Conservation (phyloP, 2,113 vertebrate genomes). For the Myotis yumanensis region DNA sequence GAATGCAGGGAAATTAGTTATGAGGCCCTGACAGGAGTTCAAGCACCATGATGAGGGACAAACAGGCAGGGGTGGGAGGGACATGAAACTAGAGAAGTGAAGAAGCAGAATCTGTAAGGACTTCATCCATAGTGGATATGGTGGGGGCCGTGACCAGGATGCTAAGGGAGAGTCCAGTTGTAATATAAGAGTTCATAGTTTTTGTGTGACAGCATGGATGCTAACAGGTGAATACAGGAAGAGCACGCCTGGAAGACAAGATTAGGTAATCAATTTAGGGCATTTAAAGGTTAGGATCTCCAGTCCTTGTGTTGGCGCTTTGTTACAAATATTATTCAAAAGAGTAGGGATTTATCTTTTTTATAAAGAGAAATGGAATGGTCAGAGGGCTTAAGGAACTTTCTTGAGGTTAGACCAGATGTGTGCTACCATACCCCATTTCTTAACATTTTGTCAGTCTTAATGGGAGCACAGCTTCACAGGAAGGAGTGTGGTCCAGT, state of each 20-base stretch:
- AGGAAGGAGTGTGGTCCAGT: neutral
- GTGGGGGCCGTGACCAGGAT: neutral
- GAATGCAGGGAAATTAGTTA: neutral
- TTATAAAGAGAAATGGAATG: neutral
- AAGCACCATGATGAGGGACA: neutral
- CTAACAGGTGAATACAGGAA: neutral
- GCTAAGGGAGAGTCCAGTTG: neutral
- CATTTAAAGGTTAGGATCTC: neutral
- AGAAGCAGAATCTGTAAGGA: neutral
- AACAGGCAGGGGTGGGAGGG: neutral
- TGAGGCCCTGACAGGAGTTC: neutral
- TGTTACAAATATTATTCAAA: neutral
- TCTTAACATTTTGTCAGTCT: conserved; percentile 17
- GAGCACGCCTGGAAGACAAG: neutral
- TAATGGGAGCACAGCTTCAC: neutral
- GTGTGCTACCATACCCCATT: neutral
- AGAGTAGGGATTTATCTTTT: neutral
- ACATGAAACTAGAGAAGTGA: neutral
- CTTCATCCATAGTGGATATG: neutral
- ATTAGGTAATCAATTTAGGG: neutral
- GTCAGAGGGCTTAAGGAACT: neutral
- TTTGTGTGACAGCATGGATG: neutral
- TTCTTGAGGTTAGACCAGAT: neutral
- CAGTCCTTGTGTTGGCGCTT: neutral
- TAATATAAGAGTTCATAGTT: neutral